Conservation (phyloP, 1,140 invertebrate genomes). For the Leguminivora glycinivorella region DNA sequence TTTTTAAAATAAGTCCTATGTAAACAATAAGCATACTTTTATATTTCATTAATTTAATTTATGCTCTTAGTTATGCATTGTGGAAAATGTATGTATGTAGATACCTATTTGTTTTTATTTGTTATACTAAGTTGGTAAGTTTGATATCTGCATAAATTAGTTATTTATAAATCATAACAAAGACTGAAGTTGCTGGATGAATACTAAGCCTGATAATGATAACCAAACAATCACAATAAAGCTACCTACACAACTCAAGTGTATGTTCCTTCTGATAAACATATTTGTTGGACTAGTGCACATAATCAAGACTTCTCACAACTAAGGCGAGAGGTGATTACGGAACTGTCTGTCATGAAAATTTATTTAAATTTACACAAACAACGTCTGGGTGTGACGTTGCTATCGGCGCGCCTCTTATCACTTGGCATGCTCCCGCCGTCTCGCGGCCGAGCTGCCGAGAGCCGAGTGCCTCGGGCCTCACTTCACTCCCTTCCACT, state of each 20-base stretch:
- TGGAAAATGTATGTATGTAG: too few species aligned
- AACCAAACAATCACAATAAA: constrained; percentile 3
- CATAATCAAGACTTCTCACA: constrained; percentile 58
- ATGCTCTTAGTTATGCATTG: too few species aligned
- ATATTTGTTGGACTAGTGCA: constrained; percentile 22
- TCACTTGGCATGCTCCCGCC: constrained; percentile 76
- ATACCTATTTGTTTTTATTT: too few species aligned
- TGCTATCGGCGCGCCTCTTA: constrained; percentile 77
- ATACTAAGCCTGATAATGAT: not conserved
- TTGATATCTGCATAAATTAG: not conserved
- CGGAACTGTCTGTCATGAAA: constrained; percentile 78
- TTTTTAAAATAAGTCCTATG: too few species aligned
- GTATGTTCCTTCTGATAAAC: constrained; percentile 13
- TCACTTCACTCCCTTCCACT: constrained; percentile 40
- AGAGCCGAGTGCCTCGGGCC: constrained; percentile 50
- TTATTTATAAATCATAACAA: not conserved
- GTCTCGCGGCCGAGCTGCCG: constrained; percentile 62
- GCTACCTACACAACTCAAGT: constrained; percentile 2
- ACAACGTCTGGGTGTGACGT: constrained; percentile 78
- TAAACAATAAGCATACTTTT: too few species aligned
- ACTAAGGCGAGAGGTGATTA: constrained; percentile 73
- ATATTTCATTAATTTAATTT: too few species aligned
- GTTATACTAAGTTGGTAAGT: not conserved
- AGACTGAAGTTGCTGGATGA: not conserved
- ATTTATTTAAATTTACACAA: constrained; percentile 79